Evolutionary conservation across 2,888 invertebrate genomes (phyloP).

Genomic region (Apocheima hispidaria): DNA sequence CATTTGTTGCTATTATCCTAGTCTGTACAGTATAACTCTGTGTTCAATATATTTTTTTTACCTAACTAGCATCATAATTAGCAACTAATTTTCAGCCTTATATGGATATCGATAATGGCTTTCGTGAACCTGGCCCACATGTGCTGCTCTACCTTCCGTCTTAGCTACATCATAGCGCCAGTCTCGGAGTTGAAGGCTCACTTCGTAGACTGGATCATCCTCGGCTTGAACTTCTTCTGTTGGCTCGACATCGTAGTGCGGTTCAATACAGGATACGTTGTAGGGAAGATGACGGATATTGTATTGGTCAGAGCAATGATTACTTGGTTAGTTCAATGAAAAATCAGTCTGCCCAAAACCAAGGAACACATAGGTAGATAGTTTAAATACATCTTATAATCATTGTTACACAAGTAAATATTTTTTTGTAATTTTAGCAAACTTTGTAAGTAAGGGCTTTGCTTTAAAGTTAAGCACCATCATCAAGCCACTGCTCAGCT

Average conservation of each 20-base stretch:
- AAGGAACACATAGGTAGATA: too few species aligned
- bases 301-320: conserved; percentile 57
- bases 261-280: conserved; percentile 65
- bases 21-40: not conserved
- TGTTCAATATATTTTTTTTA: not conserved
- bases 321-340: conserved; percentile 49
- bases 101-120: conserved; percentile 61
- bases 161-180: conserved; percentile 55
- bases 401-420: too few species aligned
- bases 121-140: conserved; percentile 57
- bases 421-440: too few species aligned
- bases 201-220: conserved; percentile 50
- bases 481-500: too few species aligned
- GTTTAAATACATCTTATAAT: too few species aligned
- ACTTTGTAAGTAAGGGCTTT: too few species aligned
- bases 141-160: conserved; percentile 55
- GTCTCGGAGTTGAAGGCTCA: conserved; percentile 34
- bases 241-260: conserved; percentile 62
- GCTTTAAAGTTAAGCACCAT: too few species aligned
- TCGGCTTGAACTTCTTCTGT: conserved; percentile 58
- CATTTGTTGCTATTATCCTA: not conserved
- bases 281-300: conserved; percentile 44
- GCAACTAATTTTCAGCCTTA: conserved; percentile 52
- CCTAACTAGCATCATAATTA: not conserved
- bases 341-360: too few species aligned